phyloP scores from a whole-genome alignment of 2,113 vertebrate species.

The Cisticola juncidis region DNA sequence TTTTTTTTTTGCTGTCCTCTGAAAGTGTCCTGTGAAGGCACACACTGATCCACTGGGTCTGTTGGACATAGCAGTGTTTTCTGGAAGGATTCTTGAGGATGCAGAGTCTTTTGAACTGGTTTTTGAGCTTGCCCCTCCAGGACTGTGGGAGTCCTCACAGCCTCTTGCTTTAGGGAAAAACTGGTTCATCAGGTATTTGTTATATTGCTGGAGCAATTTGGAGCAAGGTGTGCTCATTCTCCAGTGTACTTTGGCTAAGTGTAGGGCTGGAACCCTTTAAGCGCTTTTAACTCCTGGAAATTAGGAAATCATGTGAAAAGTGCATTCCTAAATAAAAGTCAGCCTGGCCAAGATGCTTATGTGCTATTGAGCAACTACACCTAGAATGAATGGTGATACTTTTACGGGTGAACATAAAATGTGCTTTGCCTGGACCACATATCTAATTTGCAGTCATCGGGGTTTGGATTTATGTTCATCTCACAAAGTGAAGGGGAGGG shows the following conservation, averaged over 20 bases:
- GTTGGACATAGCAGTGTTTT: background rate
- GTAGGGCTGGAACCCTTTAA: background rate
- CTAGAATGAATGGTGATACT: conserved; percentile 24
- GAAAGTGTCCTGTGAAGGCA: background rate
- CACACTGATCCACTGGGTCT: fast-evolving
- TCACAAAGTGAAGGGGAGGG: background rate
- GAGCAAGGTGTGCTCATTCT: fast-evolving
- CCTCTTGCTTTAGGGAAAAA: background rate
- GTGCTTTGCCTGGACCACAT: background rate
- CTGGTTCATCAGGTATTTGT: background rate
- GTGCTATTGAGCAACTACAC: conserved; percentile 3
- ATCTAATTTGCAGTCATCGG: background rate
- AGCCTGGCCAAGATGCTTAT: background rate
- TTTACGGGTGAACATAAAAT: conserved; percentile 28
- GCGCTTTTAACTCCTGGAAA: background rate
- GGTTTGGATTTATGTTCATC: conserved; percentile 18
- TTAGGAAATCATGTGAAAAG: background rate
- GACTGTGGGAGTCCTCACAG: background rate
- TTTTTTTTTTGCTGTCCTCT: background rate
- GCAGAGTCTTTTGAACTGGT: background rate
- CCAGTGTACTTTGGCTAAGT: background rate
- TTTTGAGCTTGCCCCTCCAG: background rate
- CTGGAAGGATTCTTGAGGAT: background rate
- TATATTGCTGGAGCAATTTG: background rate
- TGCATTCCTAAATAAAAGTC: background rate